Percentiles rank a stretch among this genome's conserved stretches.
Conservation (phyloP, 2,888 invertebrate species). For the Pachymerium ferrugineum region DNA sequence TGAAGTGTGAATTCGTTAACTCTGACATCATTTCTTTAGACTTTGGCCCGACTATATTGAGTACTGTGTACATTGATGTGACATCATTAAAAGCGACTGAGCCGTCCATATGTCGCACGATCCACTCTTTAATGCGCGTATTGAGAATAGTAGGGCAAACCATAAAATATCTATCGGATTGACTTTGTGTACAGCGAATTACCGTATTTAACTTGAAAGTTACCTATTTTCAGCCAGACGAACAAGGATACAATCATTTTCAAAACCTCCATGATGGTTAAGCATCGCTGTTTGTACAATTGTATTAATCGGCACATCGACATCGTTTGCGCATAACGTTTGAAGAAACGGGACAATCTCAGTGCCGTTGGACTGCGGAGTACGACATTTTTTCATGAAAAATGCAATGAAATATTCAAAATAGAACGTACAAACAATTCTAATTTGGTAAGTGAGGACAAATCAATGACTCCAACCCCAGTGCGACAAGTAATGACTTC, state of each 20-base stretch:
- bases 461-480: constrained; percentile 70
- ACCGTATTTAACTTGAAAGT: neutral
- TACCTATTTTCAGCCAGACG: constrained; percentile 57
- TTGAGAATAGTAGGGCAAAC: constrained; percentile 74
- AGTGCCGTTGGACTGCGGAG: constrained; percentile 53
- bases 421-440: constrained; percentile 59
- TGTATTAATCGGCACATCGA: constrained; percentile 59
- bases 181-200: too few relatives aligned
- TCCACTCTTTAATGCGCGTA: constrained; percentile 65
- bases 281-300: constrained; percentile 67
- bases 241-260: constrained; percentile 67
- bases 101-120: constrained; percentile 57
- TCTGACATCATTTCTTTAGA: constrained; percentile 59
- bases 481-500: constrained; percentile 69
- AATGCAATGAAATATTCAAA: neutral
- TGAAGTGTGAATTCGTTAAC: constrained; percentile 59
- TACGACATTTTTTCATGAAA: neutral
- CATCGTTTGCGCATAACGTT: constrained; percentile 61
- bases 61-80: constrained; percentile 66
- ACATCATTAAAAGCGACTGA: constrained; percentile 61
- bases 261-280: constrained; percentile 64
- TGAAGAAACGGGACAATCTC: constrained; percentile 61
- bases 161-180: constrained; percentile 61
- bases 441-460: constrained; percentile 72
- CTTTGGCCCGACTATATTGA: constrained; percentile 66